Conservation (phyloP, 2,113 vertebrate species). For the Sterna hirundo region DNA sequence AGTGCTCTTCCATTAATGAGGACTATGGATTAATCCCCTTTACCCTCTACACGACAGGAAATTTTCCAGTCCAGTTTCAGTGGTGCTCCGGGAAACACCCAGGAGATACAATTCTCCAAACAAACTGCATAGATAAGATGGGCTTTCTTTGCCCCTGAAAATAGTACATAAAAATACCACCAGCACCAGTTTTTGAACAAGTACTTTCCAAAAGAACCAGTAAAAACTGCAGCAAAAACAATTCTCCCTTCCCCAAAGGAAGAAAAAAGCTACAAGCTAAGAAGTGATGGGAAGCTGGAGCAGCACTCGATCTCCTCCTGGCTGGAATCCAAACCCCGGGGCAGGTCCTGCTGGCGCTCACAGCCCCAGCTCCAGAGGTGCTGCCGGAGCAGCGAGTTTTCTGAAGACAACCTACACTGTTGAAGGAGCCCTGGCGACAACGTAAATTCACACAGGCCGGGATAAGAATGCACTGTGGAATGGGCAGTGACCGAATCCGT, state of each 20-base stretch:
- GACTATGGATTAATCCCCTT: not conserved
- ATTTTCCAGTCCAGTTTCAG: not conserved
- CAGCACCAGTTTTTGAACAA: not conserved
- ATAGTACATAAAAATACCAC: not conserved
- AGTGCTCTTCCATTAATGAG: not conserved
- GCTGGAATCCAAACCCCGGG: not conserved
- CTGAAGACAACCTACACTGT: not conserved
- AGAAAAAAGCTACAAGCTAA: not conserved
- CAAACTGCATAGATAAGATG: not conserved
- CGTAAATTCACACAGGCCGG: not conserved
- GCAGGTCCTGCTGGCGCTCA: accelerated
- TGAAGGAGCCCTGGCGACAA: not conserved
- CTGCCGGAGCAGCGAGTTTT: not conserved
- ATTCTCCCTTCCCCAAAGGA: not conserved
- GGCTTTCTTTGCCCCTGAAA: not conserved
- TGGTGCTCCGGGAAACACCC: not conserved
- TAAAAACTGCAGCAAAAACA: not conserved
- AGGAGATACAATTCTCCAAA: not conserved
- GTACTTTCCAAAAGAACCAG: not conserved
- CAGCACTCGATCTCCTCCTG: not conserved
- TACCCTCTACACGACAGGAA: not conserved
- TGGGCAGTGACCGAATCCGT: not conserved
- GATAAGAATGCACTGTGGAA: not conserved
- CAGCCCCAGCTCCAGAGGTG: not conserved
- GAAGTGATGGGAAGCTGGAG: not conserved